phyloP scores from a whole-genome alignment of 1,140 invertebrate species.

The Pachypeltis micranthus region DNA sequence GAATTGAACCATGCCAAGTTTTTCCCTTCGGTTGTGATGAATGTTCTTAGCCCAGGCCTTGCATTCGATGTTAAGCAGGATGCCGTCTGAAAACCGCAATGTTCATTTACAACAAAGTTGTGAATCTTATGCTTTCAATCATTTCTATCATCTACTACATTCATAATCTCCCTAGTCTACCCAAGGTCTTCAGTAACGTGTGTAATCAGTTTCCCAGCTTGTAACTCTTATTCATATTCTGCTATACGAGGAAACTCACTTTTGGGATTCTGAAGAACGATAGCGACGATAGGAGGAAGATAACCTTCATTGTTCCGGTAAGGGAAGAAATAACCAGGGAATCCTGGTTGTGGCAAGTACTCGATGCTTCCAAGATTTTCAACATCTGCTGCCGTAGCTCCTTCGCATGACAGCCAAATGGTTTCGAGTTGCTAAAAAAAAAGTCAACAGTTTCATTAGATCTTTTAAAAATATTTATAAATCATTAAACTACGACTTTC shows the following conservation, averaged over 20 bases:
- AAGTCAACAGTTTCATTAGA: too few species aligned
- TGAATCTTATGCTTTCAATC: too few species aligned
- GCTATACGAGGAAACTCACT: conserved; percentile 26
- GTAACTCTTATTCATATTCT: too few species aligned
- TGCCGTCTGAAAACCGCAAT: conserved; percentile 63
- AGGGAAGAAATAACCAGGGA: conserved; percentile 36
- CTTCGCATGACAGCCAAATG: conserved; percentile 44
- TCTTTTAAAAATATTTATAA: too few species aligned
- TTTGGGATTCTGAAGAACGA: conserved; percentile 38
- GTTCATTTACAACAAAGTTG: too few species aligned
- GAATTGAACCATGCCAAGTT: conserved; percentile 73
- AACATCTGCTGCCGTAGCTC: conserved; percentile 42
- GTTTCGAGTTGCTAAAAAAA: conserved; percentile 30
- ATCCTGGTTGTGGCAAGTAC: conserved; percentile 37
- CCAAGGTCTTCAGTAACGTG: too few species aligned
- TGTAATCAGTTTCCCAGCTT: too few species aligned
- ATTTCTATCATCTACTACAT: too few species aligned
- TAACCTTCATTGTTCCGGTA: conserved; percentile 39
- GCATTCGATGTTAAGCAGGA: conserved; percentile 80
- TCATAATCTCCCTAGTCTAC: too few species aligned
- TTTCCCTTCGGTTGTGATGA: conserved; percentile 59
- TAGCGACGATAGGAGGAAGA: conserved; percentile 44
- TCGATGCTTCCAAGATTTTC: conserved; percentile 42
- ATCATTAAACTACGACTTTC: too few species aligned
- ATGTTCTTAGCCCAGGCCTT: conserved; percentile 85